These are phyloP conservation scores for Oasisia sp. DNA, from an alignment of 2,888 invertebrate species.

Conservation along the genomic window DNA sequence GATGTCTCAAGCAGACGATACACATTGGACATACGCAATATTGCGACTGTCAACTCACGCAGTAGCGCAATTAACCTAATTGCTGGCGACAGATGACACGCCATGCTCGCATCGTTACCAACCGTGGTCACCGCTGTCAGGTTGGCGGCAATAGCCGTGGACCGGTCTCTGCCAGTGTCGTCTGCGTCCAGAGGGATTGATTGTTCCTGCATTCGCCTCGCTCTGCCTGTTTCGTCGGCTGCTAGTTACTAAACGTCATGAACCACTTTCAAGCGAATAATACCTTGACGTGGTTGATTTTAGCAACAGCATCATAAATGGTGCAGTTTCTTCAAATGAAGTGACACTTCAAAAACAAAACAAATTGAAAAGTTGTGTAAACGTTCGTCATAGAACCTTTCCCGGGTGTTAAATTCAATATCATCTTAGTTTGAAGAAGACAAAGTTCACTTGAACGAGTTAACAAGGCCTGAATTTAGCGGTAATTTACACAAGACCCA, in stretches of 20 bases:
- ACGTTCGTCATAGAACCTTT: too few relatives aligned
- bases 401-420: too few relatives aligned
- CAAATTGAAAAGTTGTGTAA: neutral
- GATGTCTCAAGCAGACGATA: neutral
- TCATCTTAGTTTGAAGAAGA: too few relatives aligned
- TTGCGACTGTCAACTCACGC: neutral
- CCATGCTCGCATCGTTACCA: neutral
- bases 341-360: neutral
- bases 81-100: neutral
- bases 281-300: too few relatives aligned
- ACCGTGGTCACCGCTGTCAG: neutral
- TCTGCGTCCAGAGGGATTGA: neutral
- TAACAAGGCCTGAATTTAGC: too few relatives aligned
- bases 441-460: too few relatives aligned
- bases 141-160: neutral
- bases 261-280: too few relatives aligned
- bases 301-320: too few relatives aligned
- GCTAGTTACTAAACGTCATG: too few relatives aligned
- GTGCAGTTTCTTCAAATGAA: neutral
- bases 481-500: too few relatives aligned
- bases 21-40: neutral
- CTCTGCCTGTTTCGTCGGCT: too few relatives aligned
- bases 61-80: neutral
- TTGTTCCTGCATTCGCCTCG: neutral
- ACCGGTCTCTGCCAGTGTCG: neutral